Base-by-base conservation (phyloP, 2,797 vertebrate genomes). In the Caiman crocodilus region DNA sequence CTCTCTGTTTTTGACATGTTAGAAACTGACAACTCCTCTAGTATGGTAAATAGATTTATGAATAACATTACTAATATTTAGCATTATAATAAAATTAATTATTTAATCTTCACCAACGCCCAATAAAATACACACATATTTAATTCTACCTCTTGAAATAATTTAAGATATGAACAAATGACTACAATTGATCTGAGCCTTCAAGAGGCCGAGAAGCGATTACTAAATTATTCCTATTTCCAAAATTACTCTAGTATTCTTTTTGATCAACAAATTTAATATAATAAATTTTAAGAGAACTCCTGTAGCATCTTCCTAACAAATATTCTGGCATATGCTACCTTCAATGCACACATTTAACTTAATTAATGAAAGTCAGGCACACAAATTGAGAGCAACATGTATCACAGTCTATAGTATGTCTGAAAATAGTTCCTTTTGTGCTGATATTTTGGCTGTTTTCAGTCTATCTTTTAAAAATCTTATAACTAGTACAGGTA, bases 391-490 rank as follows among this genome's bases (percentile, higher is more conserved):
- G 88, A 89, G 64, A 82, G 79, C 57, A 90, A 63, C 64, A 64
- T 63, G 90, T 4, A 88, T 76, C 81, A 95, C 26, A 74, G 69
- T 15, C 84, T 42, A 74, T 21, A 78, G 78, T 7, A 76, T 84
- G 88, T 81, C 82, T 91, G 88, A 91, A 96, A 96, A 97, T 28
- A 94, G 89, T 56, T 96, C 92, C 86, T 95, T 95, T 96, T 96
- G 93, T 96, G 85, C 92, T 94, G 84, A 94, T 96, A 93, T 95
- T 81, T 59, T 78, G 76, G 77, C 82, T 89, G 87, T 96, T 97
- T 96, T 96, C 96, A 95, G 86, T 95, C 82, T 92, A 32, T 82
- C 91, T 96, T 97, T 95, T 93, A 96, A 96, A 97, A 94, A 80
- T 67, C 94, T 95, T 96, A 94, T 75, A 94, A 87, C 88, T 89